Evolutionary conservation across 2,888 invertebrate genomes (phyloP).

Genomic region (Heliconius cydno): DNA sequence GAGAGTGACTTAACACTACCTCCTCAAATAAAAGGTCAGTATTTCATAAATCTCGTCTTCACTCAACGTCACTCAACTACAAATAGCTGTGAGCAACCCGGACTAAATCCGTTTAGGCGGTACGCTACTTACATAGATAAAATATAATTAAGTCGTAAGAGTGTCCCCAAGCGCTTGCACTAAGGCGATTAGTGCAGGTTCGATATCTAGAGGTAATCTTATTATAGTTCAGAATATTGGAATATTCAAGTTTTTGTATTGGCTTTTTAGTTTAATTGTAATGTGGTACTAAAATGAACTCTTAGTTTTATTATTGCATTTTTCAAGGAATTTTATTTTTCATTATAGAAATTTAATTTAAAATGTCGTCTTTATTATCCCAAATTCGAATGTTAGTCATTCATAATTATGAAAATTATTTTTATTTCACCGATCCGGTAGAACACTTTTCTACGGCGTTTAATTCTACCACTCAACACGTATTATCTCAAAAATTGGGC

Average conservation of each 20-base stretch:
- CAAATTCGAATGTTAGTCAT: no score
- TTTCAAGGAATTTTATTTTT: not conserved
- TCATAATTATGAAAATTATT: not conserved
- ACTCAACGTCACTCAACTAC: slow-evolving; percentile 10
- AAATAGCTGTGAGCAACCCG: slow-evolving; percentile 24
- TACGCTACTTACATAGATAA: slow-evolving; percentile 26
- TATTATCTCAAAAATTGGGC: not conserved
- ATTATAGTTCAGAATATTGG: slow-evolving; percentile 38
- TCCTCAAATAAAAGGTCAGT: not conserved
- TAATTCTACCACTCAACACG: not conserved
- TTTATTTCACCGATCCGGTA: not conserved
- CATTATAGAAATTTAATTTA: no score
- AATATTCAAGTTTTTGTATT: slow-evolving; percentile 8
- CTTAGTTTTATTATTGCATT: not conserved
- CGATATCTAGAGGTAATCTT: slow-evolving; percentile 48
- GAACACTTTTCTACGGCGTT: not conserved
- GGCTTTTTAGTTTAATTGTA: not conserved
- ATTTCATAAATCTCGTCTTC: not conserved
- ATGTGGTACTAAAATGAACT: not conserved
- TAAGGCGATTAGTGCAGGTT: slow-evolving; percentile 56
- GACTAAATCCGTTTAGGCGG: slow-evolving; percentile 24
- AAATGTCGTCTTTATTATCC: no score
- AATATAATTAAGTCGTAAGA: slow-evolving; percentile 36
- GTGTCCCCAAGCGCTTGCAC: slow-evolving; percentile 46
- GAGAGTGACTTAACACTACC: not conserved